Percentiles rank a stretch among this genome's conserved stretches.
Conservation (phyloP, 92 coral and sea anemone species). For the Heliopora coerulea region DNA sequence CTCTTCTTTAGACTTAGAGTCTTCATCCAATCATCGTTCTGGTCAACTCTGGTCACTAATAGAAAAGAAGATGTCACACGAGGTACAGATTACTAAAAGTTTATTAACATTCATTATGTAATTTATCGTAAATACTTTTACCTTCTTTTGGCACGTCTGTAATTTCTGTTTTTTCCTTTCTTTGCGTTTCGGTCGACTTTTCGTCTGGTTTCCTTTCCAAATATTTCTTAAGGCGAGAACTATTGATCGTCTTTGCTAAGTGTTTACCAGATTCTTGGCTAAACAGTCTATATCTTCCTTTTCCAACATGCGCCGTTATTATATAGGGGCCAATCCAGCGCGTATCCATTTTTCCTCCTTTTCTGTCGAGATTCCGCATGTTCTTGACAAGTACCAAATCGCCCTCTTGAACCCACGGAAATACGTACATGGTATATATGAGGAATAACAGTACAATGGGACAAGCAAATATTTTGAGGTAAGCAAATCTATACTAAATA, state of each 20-base stretch:
- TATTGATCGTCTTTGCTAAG: constrained; percentile 53
- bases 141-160: neutral
- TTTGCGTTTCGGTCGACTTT: neutral
- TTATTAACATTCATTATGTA: neutral
- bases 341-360: constrained; percentile 59
- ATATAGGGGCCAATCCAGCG: constrained; percentile 53
- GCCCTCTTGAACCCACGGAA: constrained; percentile 38
- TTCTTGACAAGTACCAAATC: constrained; percentile 48
- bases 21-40: constrained; percentile 38
- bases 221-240: constrained; percentile 54
- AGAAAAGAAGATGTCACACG: neutral
- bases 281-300: constrained; percentile 49
- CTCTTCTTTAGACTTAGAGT: constrained; percentile 23
- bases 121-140: neutral
- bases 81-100: neutral
- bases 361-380: constrained; percentile 57
- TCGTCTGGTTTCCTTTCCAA: constrained; percentile 6
- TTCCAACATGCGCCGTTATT: constrained; percentile 43
- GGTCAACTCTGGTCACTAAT: constrained; percentile 8
- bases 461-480: neutral
- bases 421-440: neutral
- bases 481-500: neutral
- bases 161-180: neutral
- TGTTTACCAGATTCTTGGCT: constrained; percentile 49
- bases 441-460: neutral